Evolutionary conservation across 2,888 invertebrate genomes (phyloP).

Genomic region (Lapara coniferarum): DNA sequence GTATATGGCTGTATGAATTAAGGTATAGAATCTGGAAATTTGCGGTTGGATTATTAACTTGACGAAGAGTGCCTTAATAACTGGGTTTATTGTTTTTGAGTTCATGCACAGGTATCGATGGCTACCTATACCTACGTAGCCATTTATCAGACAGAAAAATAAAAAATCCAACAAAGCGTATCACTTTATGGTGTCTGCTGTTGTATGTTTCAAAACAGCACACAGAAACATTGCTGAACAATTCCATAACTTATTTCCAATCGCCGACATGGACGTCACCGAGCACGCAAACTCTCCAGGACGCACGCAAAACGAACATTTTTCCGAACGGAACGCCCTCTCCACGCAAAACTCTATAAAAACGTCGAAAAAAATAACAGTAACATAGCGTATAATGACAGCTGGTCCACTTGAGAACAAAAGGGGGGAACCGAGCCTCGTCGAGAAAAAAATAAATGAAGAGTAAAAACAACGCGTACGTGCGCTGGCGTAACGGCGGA

Average conservation of each 20-base stretch:
- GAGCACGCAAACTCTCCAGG: slow-evolving; percentile 78
- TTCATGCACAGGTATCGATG: no score
- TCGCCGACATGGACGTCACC: slow-evolving; percentile 69
- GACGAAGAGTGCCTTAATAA: no score
- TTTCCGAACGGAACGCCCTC: slow-evolving; percentile 81
- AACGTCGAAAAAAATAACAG: slow-evolving; percentile 83
- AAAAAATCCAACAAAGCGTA: slow-evolving; percentile 47
- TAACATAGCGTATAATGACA: slow-evolving; percentile 85
- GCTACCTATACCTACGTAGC: no score
- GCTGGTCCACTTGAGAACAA: slow-evolving; percentile 85
- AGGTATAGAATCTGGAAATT: no score
- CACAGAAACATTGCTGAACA: slow-evolving; percentile 62
- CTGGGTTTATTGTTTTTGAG: no score
- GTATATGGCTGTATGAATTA: no score
- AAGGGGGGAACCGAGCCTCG: slow-evolving; percentile 81
- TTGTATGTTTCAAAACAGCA: slow-evolving; percentile 46
- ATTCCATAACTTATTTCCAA: slow-evolving; percentile 77
- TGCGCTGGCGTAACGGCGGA: slow-evolving; percentile 48
- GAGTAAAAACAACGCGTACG: slow-evolving; percentile 79
- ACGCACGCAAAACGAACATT: slow-evolving; percentile 83
- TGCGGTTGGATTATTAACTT: no score
- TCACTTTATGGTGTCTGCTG: slow-evolving; percentile 47
- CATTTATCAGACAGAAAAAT: background rate
- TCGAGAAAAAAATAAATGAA: slow-evolving; percentile 81
- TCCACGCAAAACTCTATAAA: slow-evolving; percentile 82